Conservation (phyloP, 2,888 invertebrate species). For the Cryptocephalus primarius region DNA sequence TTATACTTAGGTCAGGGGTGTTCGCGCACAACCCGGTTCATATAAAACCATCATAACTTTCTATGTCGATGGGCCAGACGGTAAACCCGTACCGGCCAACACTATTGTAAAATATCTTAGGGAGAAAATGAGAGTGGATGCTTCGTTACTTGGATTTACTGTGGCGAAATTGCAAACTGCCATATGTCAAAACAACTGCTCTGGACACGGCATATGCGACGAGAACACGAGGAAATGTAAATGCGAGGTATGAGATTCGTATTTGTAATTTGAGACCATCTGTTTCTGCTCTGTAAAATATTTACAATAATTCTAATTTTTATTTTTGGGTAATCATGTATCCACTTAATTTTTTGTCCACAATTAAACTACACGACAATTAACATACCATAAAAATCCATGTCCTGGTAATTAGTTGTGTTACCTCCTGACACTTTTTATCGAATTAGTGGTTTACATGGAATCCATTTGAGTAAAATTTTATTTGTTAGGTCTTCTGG, state of each 20-base stretch:
- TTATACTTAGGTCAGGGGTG: conserved; percentile 31
- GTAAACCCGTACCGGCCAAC: conserved; percentile 44
- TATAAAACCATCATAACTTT: conserved; percentile 41
- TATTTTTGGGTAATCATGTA: too few relatives aligned
- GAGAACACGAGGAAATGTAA: conserved; percentile 71
- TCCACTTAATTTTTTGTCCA: too few relatives aligned
- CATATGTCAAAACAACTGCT: conserved; percentile 87
- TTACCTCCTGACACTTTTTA: too few relatives aligned
- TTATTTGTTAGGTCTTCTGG: conserved; percentile 58
- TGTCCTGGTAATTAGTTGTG: too few relatives aligned
- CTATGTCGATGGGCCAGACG: conserved; percentile 35
- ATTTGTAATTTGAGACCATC: too few relatives aligned
- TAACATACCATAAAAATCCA: too few relatives aligned
- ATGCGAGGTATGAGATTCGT: conserved; percentile 66
- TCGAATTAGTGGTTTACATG: too few relatives aligned
- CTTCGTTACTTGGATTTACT: conserved; percentile 56
- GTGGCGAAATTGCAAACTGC: conserved; percentile 70
- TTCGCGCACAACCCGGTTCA: conserved; percentile 41
- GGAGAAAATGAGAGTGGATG: conserved; percentile 58
- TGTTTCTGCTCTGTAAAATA: too few relatives aligned
- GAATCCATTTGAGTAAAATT: too few relatives aligned
- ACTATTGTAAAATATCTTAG: conserved; percentile 56
- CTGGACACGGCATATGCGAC: conserved; percentile 83
- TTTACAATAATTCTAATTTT: too few relatives aligned
- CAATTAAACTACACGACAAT: too few relatives aligned